Evolutionary conservation across 2,113 vertebrate species (phyloP).

Genomic region (Aptenodytes forsteri): DNA sequence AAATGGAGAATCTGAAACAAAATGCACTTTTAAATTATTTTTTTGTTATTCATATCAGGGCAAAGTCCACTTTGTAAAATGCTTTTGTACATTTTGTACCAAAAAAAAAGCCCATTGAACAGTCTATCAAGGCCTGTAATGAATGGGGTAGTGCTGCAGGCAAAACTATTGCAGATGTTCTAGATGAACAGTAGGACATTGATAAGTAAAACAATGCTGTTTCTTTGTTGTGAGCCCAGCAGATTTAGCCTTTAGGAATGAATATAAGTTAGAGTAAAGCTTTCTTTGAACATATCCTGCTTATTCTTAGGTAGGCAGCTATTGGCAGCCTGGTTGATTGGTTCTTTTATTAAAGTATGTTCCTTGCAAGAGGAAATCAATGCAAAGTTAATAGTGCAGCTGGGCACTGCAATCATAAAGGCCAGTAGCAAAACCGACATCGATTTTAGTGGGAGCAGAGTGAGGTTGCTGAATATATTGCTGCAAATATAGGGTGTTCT

Average conservation of each 20-base stretch:
- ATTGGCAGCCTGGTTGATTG: background rate
- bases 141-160: conserved; percentile 58
- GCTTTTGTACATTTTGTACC: conserved; percentile 44
- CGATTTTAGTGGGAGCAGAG: background rate
- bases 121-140: conserved; percentile 44
- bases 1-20: conserved; percentile 35
- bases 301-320: conserved; percentile 50
- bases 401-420: background rate
- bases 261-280: background rate
- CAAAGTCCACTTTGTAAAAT: conserved; percentile 16
- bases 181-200: conserved; percentile 64
- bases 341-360: background rate
- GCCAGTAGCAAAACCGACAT: background rate
- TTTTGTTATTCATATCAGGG: conserved; percentile 44
- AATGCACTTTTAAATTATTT: background rate
- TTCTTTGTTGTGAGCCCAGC: conserved; percentile 41
- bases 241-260: conserved; percentile 34
- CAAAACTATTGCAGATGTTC: conserved; percentile 44
- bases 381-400: background rate
- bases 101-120: conserved; percentile 21
- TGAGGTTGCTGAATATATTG: background rate
- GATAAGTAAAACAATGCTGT: conserved; percentile 45
- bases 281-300: conserved; percentile 32
- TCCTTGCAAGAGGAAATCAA: background rate
- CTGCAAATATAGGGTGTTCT: background rate